Percentiles rank a stretch among this genome's conserved stretches.
These are phyloP conservation scores for Sesia apiformis DNA, from an alignment of 2,888 invertebrate species.

Conservation along the genomic window DNA sequence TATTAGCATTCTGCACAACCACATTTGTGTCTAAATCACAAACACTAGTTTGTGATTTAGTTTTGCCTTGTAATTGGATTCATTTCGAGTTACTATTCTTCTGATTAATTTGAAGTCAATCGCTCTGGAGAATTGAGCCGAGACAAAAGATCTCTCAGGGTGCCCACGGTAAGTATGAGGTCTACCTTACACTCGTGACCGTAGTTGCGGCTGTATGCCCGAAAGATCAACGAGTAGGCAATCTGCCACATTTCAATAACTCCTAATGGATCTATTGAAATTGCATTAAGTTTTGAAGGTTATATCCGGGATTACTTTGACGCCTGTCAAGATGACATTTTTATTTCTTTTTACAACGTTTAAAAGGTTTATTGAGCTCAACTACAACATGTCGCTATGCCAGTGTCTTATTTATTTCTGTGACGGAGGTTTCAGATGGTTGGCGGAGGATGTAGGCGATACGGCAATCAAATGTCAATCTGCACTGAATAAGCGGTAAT, in stretches of 20 bases:
- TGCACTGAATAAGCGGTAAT: too few relatives aligned
- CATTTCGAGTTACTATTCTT: neutral
- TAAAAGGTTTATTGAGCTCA: neutral
- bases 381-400: too few relatives aligned
- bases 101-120: conserved; percentile 3
- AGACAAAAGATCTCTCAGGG: conserved; percentile 39
- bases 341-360: neutral
- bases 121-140: conserved; percentile 22
- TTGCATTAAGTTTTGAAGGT: neutral
- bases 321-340: neutral
- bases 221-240: conserved; percentile 58
- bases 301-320: neutral
- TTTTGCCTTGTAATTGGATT: neutral
- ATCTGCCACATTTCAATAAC: conserved; percentile 61
- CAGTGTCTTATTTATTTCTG: too few relatives aligned
- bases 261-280: neutral
- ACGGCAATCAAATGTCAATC: too few relatives aligned
- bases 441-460: too few relatives aligned
- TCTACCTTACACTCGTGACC: conserved; percentile 61
- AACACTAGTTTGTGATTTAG: too few relatives aligned
- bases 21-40: conserved; percentile 29
- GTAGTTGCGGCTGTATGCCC: conserved; percentile 42
- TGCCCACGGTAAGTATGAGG: conserved; percentile 50
- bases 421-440: too few relatives aligned
- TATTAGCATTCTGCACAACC: conserved; percentile 53